Evolutionary conservation across 2,797 vertebrate species (phyloP).

Genomic region (Syngnathus acus): DNA sequence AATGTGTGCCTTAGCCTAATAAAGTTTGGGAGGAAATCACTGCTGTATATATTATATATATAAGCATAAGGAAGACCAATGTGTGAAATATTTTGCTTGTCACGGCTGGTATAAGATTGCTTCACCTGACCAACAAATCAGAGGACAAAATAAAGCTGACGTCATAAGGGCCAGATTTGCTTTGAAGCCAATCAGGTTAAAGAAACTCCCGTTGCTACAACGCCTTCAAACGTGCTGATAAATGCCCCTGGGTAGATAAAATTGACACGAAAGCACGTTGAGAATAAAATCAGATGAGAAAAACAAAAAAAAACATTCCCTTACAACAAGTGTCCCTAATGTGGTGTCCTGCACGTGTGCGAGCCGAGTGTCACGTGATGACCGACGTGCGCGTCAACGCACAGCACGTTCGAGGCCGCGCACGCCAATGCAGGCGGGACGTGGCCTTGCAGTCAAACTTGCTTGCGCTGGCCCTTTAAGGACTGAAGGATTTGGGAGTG

Average conservation of each 20-base stretch:
- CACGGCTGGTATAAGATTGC: too few relatives aligned
- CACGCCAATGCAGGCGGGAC: background rate
- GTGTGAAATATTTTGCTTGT: background rate
- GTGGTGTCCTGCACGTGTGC: background rate
- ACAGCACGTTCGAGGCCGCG: background rate
- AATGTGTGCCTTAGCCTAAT: background rate
- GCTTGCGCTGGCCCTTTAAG: constrained; percentile 70
- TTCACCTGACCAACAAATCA: background rate
- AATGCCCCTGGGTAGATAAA: too few relatives aligned
- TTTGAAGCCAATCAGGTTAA: background rate
- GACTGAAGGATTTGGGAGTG: constrained; percentile 74
- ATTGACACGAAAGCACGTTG: too few relatives aligned
- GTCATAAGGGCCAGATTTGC: background rate
- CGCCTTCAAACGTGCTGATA: background rate
- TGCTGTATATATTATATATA: too few relatives aligned
- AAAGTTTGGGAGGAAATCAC: background rate
- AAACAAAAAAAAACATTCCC: too few relatives aligned
- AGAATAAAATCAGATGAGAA: too few relatives aligned
- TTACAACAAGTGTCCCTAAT: background rate
- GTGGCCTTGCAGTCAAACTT: constrained; percentile 6
- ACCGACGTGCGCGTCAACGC: background rate
- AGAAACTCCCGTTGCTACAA: background rate
- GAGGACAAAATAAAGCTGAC: background rate
- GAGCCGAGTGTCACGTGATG: background rate
- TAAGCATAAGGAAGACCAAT: too few relatives aligned